Evolutionary conservation across 2,797 vertebrate genomes (phyloP).

Genomic region (Rhinoraja longicauda): DNA sequence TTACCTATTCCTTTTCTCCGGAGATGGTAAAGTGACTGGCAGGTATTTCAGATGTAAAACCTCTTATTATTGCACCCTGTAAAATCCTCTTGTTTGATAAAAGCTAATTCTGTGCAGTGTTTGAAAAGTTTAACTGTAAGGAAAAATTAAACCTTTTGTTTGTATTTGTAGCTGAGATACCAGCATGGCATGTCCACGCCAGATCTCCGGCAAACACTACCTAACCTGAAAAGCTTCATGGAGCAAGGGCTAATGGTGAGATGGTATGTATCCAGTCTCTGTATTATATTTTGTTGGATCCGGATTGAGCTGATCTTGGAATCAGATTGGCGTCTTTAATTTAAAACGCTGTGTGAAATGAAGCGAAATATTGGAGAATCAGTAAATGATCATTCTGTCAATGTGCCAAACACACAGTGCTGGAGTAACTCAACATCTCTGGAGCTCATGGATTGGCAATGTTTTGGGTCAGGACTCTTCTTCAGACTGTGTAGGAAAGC

Average conservation of each 20-base stretch:
- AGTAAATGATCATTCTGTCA: neutral
- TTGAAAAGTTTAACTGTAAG: neutral
- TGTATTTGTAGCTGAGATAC: conserved; percentile 78
- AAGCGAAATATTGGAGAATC: neutral
- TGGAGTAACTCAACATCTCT: too few relatives aligned
- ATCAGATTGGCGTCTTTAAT: neutral
- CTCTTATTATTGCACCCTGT: neutral
- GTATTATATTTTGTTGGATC: neutral
- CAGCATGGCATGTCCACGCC: conserved; percentile 91
- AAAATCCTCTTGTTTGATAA: neutral
- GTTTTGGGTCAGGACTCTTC: too few relatives aligned
- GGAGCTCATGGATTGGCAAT: too few relatives aligned
- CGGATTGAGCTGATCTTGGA: neutral
- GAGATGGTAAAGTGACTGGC: neutral
- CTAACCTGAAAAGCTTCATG: conserved; percentile 94
- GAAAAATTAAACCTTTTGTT: neutral
- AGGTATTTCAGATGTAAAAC: neutral
- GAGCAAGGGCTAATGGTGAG: conserved; percentile 89
- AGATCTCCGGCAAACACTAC: conserved; percentile 91
- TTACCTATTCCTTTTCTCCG: neutral
- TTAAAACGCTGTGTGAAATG: neutral
- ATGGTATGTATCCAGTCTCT: conserved; percentile 67
- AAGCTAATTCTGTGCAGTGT: neutral
- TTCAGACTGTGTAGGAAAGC: too few relatives aligned
- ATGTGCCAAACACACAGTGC: neutral